Base-by-base conservation (phyloP, 2,888 invertebrate species). In the Drosophila recens region DNA sequence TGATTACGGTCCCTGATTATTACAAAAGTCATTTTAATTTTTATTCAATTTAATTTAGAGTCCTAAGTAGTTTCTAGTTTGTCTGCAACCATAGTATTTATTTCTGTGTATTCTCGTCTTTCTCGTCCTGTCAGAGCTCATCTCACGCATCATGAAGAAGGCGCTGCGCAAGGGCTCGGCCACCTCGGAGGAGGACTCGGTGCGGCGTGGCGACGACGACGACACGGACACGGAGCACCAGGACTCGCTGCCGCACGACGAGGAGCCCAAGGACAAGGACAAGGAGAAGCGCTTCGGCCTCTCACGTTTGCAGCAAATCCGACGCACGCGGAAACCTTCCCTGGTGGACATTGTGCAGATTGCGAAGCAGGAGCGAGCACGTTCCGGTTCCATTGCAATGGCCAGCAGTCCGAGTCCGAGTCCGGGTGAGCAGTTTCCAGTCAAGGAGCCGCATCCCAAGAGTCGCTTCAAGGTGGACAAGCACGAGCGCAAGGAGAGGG, bases 161-260 rank as follows among this genome's bases (percentile, higher is more conserved):
- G 93, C 92, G 1, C 59, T 92, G 15, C 94, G 95, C 74, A 95
- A 95, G 91, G 91, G 94, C 2, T 94, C 95, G 11, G 93, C 91
- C 53, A 93, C 93, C 15, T 94, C 94, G 1, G 94, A 94, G 11
- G 94, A 95, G 57, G 93, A 94, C 34, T 93, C 93, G 4, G 78
- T 81, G 40, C 88, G 86, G 3, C 92, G 88, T 17, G 17, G 17
- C 75, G 93, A 92, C 27, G 93, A 93, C 58, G 95, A 95, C 72
- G 95, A 95, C 90, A 95, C 95, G 0, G 96, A 96, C 78, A 95
- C 95, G 0, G 95, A 95, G 78, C 95, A 95, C 90, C 95, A 95
- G 76, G 96, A 96, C 87, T 94, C 95, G 0, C 90, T 96, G 70
- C 95, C 96, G 0, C 95, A 94, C 84, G 96, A 95, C 75, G 90